Conservation (phyloP, 2,797 vertebrate species). For the Tapirus indicus region DNA sequence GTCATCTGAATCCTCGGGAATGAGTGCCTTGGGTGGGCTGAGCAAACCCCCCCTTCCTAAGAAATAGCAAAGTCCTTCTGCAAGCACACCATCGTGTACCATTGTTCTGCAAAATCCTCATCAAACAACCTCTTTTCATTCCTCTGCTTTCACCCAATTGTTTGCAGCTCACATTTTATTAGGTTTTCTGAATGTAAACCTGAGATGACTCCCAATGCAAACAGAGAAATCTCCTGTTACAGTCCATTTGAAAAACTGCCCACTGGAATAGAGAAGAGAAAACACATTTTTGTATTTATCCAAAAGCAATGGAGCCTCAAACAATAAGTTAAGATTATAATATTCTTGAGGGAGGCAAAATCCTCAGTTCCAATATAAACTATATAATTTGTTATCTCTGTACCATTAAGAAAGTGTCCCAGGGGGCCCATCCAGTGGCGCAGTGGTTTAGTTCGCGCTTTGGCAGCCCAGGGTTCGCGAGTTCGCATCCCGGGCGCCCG, state of each 20-base stretch:
- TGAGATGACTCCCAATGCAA: conserved; percentile 33
- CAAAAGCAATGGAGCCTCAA: conserved; percentile 73
- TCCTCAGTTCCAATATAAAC: conserved; percentile 47
- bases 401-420: conserved; percentile 36
- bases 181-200: conserved; percentile 58
- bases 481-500: no score
- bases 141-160: neutral
- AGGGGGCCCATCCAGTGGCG: no score
- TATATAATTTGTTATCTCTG: conserved; percentile 35
- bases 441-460: no score
- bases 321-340: conserved; percentile 65
- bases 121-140: neutral
- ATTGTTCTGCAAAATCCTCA: neutral
- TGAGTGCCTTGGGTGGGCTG: neutral
- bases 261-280: conserved; percentile 50
- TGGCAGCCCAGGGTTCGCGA: no score
- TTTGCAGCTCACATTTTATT: conserved; percentile 36
- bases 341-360: conserved; percentile 71
- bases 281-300: conserved; percentile 72
- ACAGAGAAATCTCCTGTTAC: conserved; percentile 34
- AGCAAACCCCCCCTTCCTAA: neutral
- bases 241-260: conserved; percentile 70
- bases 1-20: neutral
- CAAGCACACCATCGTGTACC: neutral
- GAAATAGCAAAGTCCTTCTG: neutral